Base-by-base conservation (phyloP, 1,140 invertebrate genomes). In the Diuraphis noxia region DNA sequence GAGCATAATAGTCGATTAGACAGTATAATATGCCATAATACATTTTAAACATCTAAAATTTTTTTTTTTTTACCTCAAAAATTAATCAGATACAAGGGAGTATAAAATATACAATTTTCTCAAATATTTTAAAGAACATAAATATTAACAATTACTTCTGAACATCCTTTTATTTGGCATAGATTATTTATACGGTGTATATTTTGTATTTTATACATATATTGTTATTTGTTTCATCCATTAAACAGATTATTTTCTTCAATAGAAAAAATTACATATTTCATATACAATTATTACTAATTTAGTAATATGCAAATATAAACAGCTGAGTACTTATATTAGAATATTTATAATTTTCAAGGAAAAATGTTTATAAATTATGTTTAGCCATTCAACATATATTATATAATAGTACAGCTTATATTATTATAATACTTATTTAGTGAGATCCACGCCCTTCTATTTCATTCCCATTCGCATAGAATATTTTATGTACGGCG, bases 341-440 rank as follows among this genome's bases (percentile, higher is more conserved):
- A 56, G 52, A 40, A 81, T 30, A 81, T 30, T 40, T 43, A n/a
- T n/a, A 82, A 49, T 82, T 82, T 25, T 82, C 41, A 82, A 41
- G 2, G 25, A 41, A 82, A 41, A 41, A 82, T 21, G 2, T 82
- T 46, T 36, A 49, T 85, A 9, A 34, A 8, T n/a, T 85, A 46
- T 36, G 36, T 88, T 86, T 25, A 63, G n/a, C n/a, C n/a, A n/a
- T n/a, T n/a, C n/a, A n/a, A n/a, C n/a, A n/a, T n/a, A n/a, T n/a
- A n/a, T n/a, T n/a, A 63, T 72, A 23, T 21, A 49, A 49, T 49
- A 63, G 10, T 13, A 72, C 10, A 72, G n/a, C 13, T 72, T 72
- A 72, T 72, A 72, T 72, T 72, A n/a, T 72, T 36, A 82, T 82
- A 30, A 88, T 8, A 13, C 40, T 63, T 88, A 88, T 88, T 63